Evolutionary conservation across 2,113 vertebrate species (phyloP).

Genomic region (Xiphophorus hellerii): DNA sequence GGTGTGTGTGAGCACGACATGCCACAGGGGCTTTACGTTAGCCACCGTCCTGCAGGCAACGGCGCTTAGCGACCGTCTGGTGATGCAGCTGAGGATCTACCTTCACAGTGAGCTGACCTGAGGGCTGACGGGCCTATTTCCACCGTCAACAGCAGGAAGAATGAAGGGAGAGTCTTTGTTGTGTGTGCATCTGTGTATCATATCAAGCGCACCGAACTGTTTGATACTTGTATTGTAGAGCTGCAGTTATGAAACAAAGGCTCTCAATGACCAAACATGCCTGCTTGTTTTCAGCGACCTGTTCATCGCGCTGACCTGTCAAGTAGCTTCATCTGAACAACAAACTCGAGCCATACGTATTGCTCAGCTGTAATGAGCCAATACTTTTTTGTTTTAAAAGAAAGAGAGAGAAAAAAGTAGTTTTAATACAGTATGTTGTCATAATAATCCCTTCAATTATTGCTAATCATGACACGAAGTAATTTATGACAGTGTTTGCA

Average conservation of each 20-base stretch:
- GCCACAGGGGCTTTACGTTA: background rate
- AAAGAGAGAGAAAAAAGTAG: background rate
- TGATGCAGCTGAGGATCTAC: slow-evolving; percentile 2
- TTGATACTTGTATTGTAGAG: background rate
- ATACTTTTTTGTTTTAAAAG: background rate
- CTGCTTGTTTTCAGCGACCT: background rate
- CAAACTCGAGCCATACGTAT: background rate
- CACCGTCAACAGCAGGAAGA: background rate
- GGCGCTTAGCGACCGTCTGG: slow-evolving; percentile 4
- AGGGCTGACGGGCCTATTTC: slow-evolving; percentile 11
- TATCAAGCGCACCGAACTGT: background rate
- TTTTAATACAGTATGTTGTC: background rate
- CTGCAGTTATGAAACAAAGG: background rate
- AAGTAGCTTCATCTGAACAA: background rate
- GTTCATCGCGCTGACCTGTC: too few species aligned
- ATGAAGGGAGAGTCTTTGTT: background rate
- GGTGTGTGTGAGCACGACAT: slow-evolving; percentile 9
- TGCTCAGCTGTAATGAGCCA: background rate
- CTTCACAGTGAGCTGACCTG: slow-evolving; percentile 7
- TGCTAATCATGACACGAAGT: too few species aligned
- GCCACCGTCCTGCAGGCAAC: background rate
- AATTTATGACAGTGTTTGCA: too few species aligned
- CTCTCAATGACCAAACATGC: background rate
- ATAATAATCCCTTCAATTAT: too few species aligned
- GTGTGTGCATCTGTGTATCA: background rate